phyloP scores from a whole-genome alignment of 2,113 vertebrate genomes.

The Gnathonemus echidnorhynchus region DNA sequence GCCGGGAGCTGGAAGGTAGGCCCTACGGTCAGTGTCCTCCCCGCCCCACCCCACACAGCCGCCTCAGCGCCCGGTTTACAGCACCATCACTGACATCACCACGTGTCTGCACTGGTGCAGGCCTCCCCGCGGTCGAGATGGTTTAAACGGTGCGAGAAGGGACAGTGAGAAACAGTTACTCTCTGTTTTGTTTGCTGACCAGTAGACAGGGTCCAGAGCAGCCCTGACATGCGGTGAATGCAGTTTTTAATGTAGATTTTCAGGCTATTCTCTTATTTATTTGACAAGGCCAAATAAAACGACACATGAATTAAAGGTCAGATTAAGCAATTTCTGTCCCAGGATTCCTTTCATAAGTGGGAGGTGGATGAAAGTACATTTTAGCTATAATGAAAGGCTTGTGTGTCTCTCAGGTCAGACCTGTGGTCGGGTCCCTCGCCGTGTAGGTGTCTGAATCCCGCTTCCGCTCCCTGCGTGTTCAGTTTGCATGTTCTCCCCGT shows the following conservation, averaged over 20 bases:
- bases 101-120: background rate
- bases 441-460: background rate
- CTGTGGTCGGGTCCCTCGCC: background rate
- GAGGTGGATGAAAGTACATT: background rate
- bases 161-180: background rate
- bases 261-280: background rate
- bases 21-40: conserved; percentile 31
- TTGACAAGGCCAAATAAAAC: background rate
- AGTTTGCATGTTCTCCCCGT: background rate
- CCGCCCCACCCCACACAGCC: conserved; percentile 21
- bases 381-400: background rate
- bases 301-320: background rate
- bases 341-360: background rate
- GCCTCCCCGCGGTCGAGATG: background rate
- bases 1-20: conserved; percentile 97
- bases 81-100: background rate
- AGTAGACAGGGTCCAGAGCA: background rate
- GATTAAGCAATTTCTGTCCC: background rate
- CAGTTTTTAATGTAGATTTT: background rate
- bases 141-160: background rate
- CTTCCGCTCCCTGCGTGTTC: background rate
- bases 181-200: background rate
- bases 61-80: background rate
- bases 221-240: background rate
- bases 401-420: background rate